phyloP scores from a whole-genome alignment of 1,140 invertebrate species.

The Diploscapter pachys region DNA sequence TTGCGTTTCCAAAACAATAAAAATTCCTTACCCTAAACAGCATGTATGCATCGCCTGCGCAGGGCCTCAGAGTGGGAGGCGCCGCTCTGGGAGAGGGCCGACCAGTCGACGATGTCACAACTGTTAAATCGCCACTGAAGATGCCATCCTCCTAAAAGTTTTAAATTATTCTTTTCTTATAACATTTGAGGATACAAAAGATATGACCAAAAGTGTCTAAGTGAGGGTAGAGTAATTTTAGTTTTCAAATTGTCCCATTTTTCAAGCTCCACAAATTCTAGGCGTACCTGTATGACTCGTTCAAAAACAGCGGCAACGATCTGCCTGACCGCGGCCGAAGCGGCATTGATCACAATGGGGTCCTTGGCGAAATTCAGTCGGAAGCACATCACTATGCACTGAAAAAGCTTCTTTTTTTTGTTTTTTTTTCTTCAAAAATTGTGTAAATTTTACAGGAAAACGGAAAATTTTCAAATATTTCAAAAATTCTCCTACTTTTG shows the following conservation, averaged over 20 bases:
- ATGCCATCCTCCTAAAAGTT: slow-evolving; percentile 69
- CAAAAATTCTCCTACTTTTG: slow-evolving; percentile 38
- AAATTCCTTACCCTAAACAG: slow-evolving; percentile 78
- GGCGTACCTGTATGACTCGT: slow-evolving; percentile 69
- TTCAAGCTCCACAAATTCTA: not conserved
- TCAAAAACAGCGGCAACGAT: slow-evolving; percentile 95
- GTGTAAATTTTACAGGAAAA: not conserved
- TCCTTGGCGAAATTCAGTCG: slow-evolving; percentile 89
- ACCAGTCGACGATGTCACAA: slow-evolving; percentile 29
- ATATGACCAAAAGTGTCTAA: no score
- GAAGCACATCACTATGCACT: slow-evolving; percentile 92
- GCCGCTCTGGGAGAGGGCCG: slow-evolving; percentile 40
- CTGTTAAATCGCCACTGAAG: slow-evolving; percentile 70
- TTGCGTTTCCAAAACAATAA: slow-evolving; percentile 28
- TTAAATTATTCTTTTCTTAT: no score
- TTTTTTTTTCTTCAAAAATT: not conserved
- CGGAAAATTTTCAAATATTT: not conserved
- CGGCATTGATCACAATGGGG: slow-evolving; percentile 88
- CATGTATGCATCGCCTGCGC: slow-evolving; percentile 88
- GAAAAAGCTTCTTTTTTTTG: slow-evolving; percentile 51
- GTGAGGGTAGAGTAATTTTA: slow-evolving; percentile 20
- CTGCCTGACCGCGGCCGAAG: slow-evolving; percentile 91
- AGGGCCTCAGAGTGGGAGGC: slow-evolving; percentile 71
- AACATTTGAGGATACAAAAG: no score
- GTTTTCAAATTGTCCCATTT: slow-evolving; percentile 7